Evolutionary conservation across 2,113 vertebrate species (phyloP), one percentile per base, ranked within the genome.

Genomic region (Eulemur macaco): DNA sequence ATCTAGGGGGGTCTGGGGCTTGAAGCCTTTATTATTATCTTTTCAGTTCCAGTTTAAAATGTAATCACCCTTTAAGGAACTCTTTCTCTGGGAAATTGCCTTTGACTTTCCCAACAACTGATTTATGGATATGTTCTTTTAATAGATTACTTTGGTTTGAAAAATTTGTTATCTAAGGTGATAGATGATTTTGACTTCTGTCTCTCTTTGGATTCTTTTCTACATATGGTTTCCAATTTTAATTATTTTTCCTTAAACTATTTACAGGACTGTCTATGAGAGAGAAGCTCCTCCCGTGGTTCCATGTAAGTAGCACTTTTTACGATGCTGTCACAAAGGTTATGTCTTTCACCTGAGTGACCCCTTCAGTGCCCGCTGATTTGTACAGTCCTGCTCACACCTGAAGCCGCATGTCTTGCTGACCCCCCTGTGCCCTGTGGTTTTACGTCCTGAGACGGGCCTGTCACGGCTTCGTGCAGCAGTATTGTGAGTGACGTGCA

Each of bases 71-170:
- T 63, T 68, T 50, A 14, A 14, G 45, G n/a, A 86, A 45, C 74
- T 91, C 39, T 84, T 80, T 66, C n/a, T 66, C 60, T 73, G 47
- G 78, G 17, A 96, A 52, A 81, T 4, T 82, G 34, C 31, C 47
- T 86, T 91, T 80, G 54, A 45, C 47, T 12, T 96, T 92, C 52
- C 47, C 91, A 92, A 47, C 86, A 66, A 42, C 68, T 83, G 74
- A 54, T 50, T 92, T 89, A 83, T 54, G 31, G 77, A n/a, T 91
- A 29, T 17, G 27, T 68, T 88, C 34, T 76, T 68, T 45, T 47
- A 68, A 64, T 91, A 69, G 60, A 91, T 87, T 73, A 78, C 50
- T 74, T 95, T 56, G 47, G 31, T 74, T 93, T 95, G 77, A 84
- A 66, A 69, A 54, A 58, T 83, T 89, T 93, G 20, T 6, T 37